Conservation (phyloP, 2,113 vertebrate species). For the Cariama cristata region DNA sequence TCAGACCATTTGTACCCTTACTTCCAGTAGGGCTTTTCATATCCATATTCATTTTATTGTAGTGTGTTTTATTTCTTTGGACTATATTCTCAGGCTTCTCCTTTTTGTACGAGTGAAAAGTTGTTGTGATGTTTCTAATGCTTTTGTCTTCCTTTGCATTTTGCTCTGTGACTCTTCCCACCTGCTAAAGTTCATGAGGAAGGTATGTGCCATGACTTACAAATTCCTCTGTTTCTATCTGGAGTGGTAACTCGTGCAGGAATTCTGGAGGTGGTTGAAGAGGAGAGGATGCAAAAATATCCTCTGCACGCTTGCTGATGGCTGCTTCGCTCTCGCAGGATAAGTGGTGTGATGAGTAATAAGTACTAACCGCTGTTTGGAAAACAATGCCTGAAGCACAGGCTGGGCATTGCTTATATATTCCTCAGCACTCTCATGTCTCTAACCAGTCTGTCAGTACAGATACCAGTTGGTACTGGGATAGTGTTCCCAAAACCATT, state of each 20-base stretch:
- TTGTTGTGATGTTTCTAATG: background rate
- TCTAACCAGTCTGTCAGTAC: background rate
- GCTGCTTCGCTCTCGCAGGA: background rate
- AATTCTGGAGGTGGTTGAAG: slow-evolving; percentile 54
- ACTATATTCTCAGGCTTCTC: background rate
- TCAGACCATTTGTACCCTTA: background rate
- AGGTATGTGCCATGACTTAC: slow-evolving; percentile 80
- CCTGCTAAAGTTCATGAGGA: slow-evolving; percentile 74
- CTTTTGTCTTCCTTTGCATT: slow-evolving; percentile 34
- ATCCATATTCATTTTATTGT: background rate
- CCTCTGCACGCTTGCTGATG: background rate
- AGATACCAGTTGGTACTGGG: background rate
- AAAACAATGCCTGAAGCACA: background rate
- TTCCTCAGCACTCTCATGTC: background rate
- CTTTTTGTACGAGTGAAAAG: background rate
- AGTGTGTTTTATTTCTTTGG: background rate
- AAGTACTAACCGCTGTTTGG: background rate
- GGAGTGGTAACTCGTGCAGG: background rate
- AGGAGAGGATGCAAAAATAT: slow-evolving; percentile 21
- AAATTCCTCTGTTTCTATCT: slow-evolving; percentile 30
- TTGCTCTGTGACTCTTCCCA: slow-evolving; percentile 57
- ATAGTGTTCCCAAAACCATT: background rate
- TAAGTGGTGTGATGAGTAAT: background rate
- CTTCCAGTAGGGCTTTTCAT: background rate
- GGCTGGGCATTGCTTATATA: background rate